Evolutionary conservation across 2,888 invertebrate genomes (phyloP), one percentile per base, ranked within the genome.

Genomic region (Vanessa cardui): DNA sequence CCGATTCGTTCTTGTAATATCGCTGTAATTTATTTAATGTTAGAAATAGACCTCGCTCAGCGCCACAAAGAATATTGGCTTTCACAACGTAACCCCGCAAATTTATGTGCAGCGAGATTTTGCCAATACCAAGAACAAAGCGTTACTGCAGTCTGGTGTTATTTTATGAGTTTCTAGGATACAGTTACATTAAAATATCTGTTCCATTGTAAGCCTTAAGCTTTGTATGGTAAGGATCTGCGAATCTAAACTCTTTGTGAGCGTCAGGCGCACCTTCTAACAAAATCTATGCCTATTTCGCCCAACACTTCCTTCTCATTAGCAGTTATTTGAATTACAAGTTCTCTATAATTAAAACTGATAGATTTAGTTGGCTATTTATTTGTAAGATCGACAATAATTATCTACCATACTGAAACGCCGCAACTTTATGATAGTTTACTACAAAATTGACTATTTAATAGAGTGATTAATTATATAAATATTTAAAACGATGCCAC

Each of bases 1-100:
- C 83, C 84, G 88, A 90, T 90, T 90, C 89, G 90, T 90, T 92
- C 88, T 89, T 87, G 91, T 92, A 89, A 92, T 92, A 91, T 90
- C 88, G 77, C 81, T 83, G 88, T 90, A 90, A 92, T 91, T 92
- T 92, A 92, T 92, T 91, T 92, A 90, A 92, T 92, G 90, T 90
- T 90, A 87, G 88, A 90, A 90, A 90, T 87, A 89, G 85, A 90
- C 84, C 84, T 87, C 85, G 89, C 86, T 79, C 81, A 87, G 82
- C 83, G 82, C 87, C 81, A 87, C 91, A 91, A 92, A 91, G 91
- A 92, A 92, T 92, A 90, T 91, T 91, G 89, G 89, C 92, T 92
- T 92, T 92, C 92, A 91, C 90, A 91, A 92, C 89, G 88, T 89
- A 88, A 88, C 89, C 85, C 81, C 82, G 88, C 79, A 88, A 89